phyloP scores from a whole-genome alignment of 2,113 vertebrate genomes.

The Centropus bengalensis region DNA sequence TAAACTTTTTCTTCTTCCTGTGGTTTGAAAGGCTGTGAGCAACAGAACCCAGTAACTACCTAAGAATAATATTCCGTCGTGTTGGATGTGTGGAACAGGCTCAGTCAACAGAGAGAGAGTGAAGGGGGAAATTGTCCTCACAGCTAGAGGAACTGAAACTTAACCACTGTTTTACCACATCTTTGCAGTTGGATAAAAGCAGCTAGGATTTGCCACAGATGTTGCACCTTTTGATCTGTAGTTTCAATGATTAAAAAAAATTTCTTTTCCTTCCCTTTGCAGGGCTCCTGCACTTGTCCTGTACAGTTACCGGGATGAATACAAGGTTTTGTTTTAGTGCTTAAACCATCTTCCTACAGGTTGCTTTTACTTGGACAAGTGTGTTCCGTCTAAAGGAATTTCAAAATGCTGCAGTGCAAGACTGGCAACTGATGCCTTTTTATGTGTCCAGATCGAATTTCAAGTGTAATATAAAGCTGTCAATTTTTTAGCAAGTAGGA shows the following conservation, averaged over 20 bases:
- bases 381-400: slow-evolving; percentile 15
- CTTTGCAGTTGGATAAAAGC: background rate
- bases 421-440: background rate
- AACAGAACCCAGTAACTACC: background rate
- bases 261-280: slow-evolving; percentile 50
- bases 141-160: background rate
- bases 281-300: slow-evolving; percentile 90
- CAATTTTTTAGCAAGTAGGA: background rate
- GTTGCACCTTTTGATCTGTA: background rate
- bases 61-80: accelerated
- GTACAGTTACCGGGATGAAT: slow-evolving; percentile 95
- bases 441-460: background rate
- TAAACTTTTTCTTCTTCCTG: background rate
- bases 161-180: background rate
- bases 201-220: background rate
- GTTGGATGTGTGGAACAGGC: background rate
- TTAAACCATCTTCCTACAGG: background rate
- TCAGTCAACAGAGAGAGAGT: background rate
- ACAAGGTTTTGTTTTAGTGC: slow-evolving; percentile 89
- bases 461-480: background rate
- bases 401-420: background rate
- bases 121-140: background rate
- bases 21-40: background rate
- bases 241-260: background rate
- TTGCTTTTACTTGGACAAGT: background rate